Evolutionary conservation across 2,797 vertebrate genomes (phyloP), one percentile per base, ranked within the genome.

Genomic region (Sebastiscus albofasciatus): DNA sequence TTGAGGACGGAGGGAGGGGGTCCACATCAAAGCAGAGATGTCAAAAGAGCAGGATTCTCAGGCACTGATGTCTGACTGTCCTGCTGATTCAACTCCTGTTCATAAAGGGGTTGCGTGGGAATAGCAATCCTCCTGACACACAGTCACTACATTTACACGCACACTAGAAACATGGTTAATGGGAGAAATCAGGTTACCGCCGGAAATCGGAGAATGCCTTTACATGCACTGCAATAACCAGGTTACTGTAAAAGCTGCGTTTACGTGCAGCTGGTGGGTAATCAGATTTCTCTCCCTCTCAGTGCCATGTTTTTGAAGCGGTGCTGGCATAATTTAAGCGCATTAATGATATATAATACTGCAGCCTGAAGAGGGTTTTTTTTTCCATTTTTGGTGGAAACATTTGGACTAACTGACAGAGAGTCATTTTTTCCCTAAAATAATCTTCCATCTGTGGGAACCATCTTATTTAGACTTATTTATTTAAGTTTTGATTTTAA

Each of bases 21-120:
- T 92, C 83, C 87, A 95, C 94, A 89, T 95, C 93, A 95, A 96
- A 95, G 94, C 86, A 33, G 82, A 52, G 79, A 91, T 93, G 90
- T 94, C 91, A 89, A 89, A 88, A 77, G 86, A 92, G 85, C 90
- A 89, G 85, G 82, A 90, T 89, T 92, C 92, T 92, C 87, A 90
- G 87, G 87, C 90, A 73, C 88, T 89, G 91, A 85, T 93, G 91
- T 93, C 87, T 85, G 88, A 89, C 90, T 88, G 79, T 93, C 90
- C 82, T 83, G 86, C 90, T 94, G 94, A 88, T 90, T 91, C 89
- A 87, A 92, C 92, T 93, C 77, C 87, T 90, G 90, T 92, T 91
- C 89, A 62, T 84, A 74, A 88, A 86, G 69, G 55, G 55, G 33
- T 84, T 88, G 86, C 68, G 76, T 93, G 91, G 90, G 91, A 94